A percentile compares a stretch with the other conserved stretches of the same genome.
Conservation (phyloP, 1,140 invertebrate genomes). For the Drosophila ananassae region DNA sequence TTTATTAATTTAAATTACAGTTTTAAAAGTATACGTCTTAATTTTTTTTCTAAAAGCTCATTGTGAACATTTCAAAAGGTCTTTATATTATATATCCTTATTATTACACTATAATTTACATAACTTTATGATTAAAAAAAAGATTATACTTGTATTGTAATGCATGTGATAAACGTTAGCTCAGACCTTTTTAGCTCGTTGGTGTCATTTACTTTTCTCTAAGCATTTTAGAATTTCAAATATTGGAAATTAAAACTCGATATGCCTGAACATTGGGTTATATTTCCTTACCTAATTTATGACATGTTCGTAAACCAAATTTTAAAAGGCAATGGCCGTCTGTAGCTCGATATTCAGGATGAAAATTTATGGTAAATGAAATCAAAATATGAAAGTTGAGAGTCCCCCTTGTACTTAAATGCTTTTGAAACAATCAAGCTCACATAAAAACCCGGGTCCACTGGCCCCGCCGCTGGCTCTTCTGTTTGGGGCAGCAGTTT, state of each 20-base stretch:
- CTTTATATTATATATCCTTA: background rate
- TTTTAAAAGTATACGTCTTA: too few species aligned
- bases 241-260: background rate
- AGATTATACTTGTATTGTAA: background rate
- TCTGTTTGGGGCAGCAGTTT: slow-evolving; percentile 33
- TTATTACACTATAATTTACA: background rate
- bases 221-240: background rate
- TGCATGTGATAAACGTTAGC: background rate
- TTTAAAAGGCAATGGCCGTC: slow-evolving; percentile 8
- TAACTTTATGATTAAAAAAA: background rate
- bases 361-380: slow-evolving; percentile 43
- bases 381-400: slow-evolving; percentile 39
- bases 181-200: too few species aligned
- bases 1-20: background rate
- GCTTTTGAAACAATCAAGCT: slow-evolving; percentile 36
- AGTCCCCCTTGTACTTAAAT: slow-evolving; percentile 24
- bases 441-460: slow-evolving; percentile 24
- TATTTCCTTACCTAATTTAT: background rate
- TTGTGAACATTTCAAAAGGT: background rate
- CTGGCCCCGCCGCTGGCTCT: slow-evolving; percentile 8
- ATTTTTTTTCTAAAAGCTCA: background rate
- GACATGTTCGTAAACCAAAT: background rate
- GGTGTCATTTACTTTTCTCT: background rate
- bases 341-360: background rate
- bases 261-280: background rate